Evolutionary conservation across 35 echinoderm and acorn worm genomes (phyloP).

Genomic region (Acanthaster planci): DNA sequence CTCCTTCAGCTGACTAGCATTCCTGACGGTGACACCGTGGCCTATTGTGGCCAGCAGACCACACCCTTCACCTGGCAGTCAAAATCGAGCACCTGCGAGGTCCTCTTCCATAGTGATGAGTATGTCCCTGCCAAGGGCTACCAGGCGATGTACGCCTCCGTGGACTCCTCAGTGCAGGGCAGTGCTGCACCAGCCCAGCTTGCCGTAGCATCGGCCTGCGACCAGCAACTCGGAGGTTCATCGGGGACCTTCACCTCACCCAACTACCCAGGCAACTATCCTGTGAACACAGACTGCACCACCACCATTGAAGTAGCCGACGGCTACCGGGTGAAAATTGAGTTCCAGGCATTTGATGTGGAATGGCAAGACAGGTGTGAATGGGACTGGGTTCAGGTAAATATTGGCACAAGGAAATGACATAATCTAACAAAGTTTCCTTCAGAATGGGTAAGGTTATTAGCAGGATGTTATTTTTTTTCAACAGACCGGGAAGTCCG

Average conservation of each 20-base stretch:
- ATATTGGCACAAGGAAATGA: neutral
- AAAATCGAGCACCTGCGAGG: slow-evolving; percentile 27
- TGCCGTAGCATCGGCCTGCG: slow-evolving; percentile 23
- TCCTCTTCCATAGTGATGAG: slow-evolving; percentile 47
- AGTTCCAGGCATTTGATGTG: slow-evolving; percentile 17
- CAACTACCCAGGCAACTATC: slow-evolving; percentile 36
- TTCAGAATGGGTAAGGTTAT: too few species aligned
- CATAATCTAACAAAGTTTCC: neutral
- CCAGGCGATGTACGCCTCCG: neutral
- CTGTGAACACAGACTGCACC: slow-evolving; percentile 1
- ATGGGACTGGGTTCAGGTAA: slow-evolving; percentile 41
- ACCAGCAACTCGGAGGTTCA: slow-evolving; percentile 10
- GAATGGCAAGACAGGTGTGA: neutral
- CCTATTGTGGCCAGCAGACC: slow-evolving; percentile 16
- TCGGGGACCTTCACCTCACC: slow-evolving; percentile 37
- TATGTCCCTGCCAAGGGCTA: slow-evolving; percentile 1
- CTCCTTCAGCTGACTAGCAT: slow-evolving; percentile 39
- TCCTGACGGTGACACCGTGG: slow-evolving; percentile 36
- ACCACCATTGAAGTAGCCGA: slow-evolving; percentile 16
- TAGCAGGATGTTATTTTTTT: too few species aligned
- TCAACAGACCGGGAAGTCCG: too few species aligned
- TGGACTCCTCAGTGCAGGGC: neutral
- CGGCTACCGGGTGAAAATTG: slow-evolving; percentile 17
- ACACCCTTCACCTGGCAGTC: slow-evolving; percentile 22
- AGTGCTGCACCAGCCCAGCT: too few species aligned